Percentiles rank a stretch among this genome's conserved stretches.
Conservation (phyloP, 1,140 invertebrate species). For the Zaprionus ghesquierei region DNA sequence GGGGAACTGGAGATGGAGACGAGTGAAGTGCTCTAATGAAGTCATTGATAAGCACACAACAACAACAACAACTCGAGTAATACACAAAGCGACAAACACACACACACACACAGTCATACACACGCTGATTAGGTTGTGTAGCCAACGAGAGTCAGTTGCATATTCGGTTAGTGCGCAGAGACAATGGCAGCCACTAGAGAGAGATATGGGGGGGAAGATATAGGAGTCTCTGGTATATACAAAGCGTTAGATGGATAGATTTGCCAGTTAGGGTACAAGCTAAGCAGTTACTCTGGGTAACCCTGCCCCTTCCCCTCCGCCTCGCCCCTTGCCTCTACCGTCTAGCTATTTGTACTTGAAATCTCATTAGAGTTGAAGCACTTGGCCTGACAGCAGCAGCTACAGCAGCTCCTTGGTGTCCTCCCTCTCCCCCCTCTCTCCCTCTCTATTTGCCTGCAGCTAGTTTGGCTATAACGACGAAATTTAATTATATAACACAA, state of each 20-base stretch:
- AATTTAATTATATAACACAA: conserved; percentile 75
- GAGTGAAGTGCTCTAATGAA: conserved; percentile 68
- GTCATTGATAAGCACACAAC: conserved; percentile 73
- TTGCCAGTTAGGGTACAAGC: too few species aligned
- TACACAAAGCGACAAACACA: conserved; percentile 8
- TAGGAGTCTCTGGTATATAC: neutral
- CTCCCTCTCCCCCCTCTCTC: neutral
- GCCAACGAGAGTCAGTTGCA: conserved; percentile 51
- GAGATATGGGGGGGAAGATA: neutral
- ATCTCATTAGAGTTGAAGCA: conserved; percentile 78
- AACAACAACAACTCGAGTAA: conserved; percentile 14
- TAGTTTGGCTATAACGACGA: conserved; percentile 55
- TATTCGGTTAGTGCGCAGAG: conserved; percentile 60
- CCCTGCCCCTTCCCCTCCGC: neutral
- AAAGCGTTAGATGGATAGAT: neutral
- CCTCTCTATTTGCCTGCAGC: neutral
- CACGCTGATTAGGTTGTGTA: conserved; percentile 56
- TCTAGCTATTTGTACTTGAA: conserved; percentile 73
- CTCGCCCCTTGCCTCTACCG: neutral
- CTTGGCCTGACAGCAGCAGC: conserved; percentile 54
- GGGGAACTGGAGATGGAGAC: conserved; percentile 11
- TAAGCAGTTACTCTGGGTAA: neutral
- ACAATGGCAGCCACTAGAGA: conserved; percentile 51
- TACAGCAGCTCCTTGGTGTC: neutral
- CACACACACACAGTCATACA: conserved; percentile 3